These are phyloP conservation scores for Tortricodes alternella DNA, from an alignment of 2,888 invertebrate species.

Conservation along the genomic window DNA sequence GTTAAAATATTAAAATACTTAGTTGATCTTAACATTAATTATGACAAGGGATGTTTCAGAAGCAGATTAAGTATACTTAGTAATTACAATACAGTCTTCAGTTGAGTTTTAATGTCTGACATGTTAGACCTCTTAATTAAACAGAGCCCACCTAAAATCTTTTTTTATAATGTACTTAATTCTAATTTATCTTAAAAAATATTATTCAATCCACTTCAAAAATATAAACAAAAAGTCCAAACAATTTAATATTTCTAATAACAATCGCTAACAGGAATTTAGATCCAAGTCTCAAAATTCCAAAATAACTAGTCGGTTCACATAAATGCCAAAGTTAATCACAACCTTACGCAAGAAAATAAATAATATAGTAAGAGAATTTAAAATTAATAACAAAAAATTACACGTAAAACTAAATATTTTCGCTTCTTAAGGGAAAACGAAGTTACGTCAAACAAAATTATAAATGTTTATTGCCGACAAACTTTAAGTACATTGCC, in stretches of 20 bases:
- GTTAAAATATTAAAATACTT: slow-evolving; percentile 23
- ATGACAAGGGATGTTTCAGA: slow-evolving; percentile 10
- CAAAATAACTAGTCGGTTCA: slow-evolving; percentile 5
- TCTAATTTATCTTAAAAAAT: background rate
- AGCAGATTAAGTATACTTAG: slow-evolving; percentile 14
- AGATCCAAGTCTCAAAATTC: background rate
- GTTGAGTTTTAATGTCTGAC: slow-evolving; percentile 22
- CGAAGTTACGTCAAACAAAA: slow-evolving; percentile 31
- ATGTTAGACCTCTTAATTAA: background rate
- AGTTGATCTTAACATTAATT: slow-evolving; percentile 8
- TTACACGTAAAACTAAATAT: slow-evolving; percentile 39
- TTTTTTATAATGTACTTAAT: background rate
- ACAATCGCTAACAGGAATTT: background rate
- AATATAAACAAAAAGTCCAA: background rate
- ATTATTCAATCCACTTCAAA: background rate
- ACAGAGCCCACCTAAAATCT: background rate
- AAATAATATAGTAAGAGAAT: slow-evolving; percentile 36
- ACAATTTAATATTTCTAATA: background rate
- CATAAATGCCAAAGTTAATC: slow-evolving; percentile 33
- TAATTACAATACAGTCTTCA: slow-evolving; percentile 22
- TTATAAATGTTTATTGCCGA: slow-evolving; percentile 37
- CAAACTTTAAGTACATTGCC: slow-evolving; percentile 62
- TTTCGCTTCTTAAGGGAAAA: slow-evolving; percentile 39
- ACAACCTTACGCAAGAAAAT: slow-evolving; percentile 55
- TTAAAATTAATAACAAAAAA: slow-evolving; percentile 31